Evolutionary conservation across 1,140 invertebrate species (phyloP), one percentile per base, ranked within the genome.

Genomic region (Drosophila bocqueti): DNA sequence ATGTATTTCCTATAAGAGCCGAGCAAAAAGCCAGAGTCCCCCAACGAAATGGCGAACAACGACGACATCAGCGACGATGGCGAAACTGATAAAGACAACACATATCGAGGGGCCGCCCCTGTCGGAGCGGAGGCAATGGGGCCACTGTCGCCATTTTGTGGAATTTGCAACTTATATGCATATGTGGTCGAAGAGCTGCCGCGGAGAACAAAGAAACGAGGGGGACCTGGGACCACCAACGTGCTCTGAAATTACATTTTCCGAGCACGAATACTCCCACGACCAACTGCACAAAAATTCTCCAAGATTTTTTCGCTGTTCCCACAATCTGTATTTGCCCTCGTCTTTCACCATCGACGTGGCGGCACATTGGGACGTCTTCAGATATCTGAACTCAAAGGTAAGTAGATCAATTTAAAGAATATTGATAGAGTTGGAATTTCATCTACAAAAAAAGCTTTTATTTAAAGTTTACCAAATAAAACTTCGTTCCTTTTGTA

Each of bases 231-330:
- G 66, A 57, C 66, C 45, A 34, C 67, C 69, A 79, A 89, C 78
- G 85, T 90, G 81, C 75, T 73, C 74, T 79, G 78, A 89, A 89
- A 89, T 89, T 89, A 91, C 85, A 89, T 89, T 89, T 89, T 90
- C 84, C 63, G 64, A 73, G 81, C 84, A 89, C 84, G 85, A 84
- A 89, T 80, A 81, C 81, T 69, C 43, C 73, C 77, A 84, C 84
- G 77, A 72, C 73, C 83, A 73, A 83, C 81, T 71, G 77, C 84
- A 89, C 84, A 78, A 84, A 83, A 89, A 89, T 89, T 77, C 84
- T 65, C 77, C 77, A 90, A 68, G 69, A 81, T 79, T 81, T 87
- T 69, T 82, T 85, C 59, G 40, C 31, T 57, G 46, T 62, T 67
- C 50, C 64, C 55, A 54, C 81, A 61, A 73, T 76, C 76, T 58